These are phyloP conservation scores for Ennomos fuscantarius DNA, from an alignment of 2,888 invertebrate species.

Conservation along the genomic window DNA sequence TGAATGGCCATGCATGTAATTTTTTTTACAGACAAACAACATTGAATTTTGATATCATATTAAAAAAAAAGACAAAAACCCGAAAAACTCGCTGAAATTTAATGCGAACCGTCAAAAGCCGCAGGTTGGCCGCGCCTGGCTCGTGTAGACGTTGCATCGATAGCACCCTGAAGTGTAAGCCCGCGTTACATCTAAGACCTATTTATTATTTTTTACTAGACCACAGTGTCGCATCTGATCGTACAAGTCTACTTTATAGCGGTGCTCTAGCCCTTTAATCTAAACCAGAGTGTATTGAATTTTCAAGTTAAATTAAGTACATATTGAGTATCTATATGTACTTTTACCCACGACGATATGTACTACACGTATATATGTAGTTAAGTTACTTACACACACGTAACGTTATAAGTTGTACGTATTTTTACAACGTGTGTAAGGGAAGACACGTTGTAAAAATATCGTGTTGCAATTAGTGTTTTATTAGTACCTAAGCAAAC, in stretches of 20 bases:
- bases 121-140: constrained; percentile 7
- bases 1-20: no score
- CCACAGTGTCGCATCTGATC: constrained; percentile 31
- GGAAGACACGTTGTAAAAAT: no score
- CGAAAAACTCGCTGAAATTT: no score
- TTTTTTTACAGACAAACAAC: no score
- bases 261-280: not conserved
- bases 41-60: no score
- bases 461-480: no score
- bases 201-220: constrained; percentile 39
- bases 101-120: not conserved
- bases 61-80: no score
- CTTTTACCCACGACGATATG: not conserved
- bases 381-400: no score
- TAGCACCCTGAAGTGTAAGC: constrained; percentile 38
- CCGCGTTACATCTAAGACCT: constrained; percentile 36
- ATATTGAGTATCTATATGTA: not conserved
- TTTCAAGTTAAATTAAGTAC: constrained; percentile 25
- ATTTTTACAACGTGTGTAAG: no score
- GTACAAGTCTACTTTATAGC: constrained; percentile 23
- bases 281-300: constrained; percentile 13
- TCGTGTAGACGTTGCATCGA: constrained; percentile 44
- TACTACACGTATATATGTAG: not conserved
- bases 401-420: no score
- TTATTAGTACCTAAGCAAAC: no score